Evolutionary conservation across 2,888 invertebrate genomes (phyloP).

Genomic region (Ornithoptera alexandrae): DNA sequence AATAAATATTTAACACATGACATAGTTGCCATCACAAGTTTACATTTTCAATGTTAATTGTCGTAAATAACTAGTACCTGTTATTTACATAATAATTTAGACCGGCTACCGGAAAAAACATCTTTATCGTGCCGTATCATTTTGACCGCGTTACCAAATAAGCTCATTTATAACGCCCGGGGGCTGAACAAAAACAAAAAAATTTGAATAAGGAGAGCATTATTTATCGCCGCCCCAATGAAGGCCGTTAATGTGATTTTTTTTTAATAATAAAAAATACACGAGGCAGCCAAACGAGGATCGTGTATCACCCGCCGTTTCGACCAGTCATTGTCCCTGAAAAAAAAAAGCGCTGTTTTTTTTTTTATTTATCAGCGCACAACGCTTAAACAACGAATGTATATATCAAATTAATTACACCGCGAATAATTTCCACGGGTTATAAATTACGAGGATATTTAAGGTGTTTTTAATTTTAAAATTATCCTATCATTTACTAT

Average conservation of each 20-base stretch:
- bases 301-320: slow-evolving; percentile 79
- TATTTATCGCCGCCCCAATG: slow-evolving; percentile 80
- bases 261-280: slow-evolving; percentile 77
- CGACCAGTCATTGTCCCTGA: slow-evolving; percentile 76
- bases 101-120: slow-evolving; percentile 39
- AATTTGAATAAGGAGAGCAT: slow-evolving; percentile 80
- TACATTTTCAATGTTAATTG: background rate
- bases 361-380: slow-evolving; percentile 52
- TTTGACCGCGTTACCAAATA: slow-evolving; percentile 72
- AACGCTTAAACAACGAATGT: slow-evolving; percentile 56
- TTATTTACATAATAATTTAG: slow-evolving; percentile 6
- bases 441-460: background rate
- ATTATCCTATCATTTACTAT: background rate
- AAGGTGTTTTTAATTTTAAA: background rate
- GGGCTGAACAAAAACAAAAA: slow-evolving; percentile 78
- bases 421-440: slow-evolving; percentile 44
- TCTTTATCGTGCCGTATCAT: slow-evolving; percentile 75
- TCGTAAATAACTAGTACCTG: background rate
- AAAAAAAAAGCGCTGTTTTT: slow-evolving; percentile 47
- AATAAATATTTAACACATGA: no score
- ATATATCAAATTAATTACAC: slow-evolving; percentile 69
- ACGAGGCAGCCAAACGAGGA: slow-evolving; percentile 75
- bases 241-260: slow-evolving; percentile 80
- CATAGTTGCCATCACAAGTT: background rate
- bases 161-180: slow-evolving; percentile 78